Conservation (phyloP, 2,888 invertebrate genomes). For the Argyra leucocephala region DNA sequence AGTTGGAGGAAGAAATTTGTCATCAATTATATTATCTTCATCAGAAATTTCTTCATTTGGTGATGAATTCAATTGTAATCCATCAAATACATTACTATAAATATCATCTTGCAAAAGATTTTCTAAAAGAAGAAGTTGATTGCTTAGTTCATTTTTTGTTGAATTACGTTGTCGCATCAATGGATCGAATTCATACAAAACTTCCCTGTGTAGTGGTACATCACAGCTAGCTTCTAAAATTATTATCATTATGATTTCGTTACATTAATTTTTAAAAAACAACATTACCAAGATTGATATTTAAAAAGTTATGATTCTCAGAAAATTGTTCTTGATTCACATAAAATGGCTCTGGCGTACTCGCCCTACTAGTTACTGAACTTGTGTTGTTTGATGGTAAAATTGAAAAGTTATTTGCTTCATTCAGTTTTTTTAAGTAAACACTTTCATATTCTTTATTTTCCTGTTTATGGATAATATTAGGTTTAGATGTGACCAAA, state of each 20-base stretch:
- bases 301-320: background rate
- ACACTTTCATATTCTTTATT: background rate
- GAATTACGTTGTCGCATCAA: conserved; percentile 35
- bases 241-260: no score
- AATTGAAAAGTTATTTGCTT: background rate
- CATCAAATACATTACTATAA: conserved; percentile 43
- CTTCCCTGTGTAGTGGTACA: conserved; percentile 32
- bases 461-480: no score
- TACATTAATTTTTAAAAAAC: no score
- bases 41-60: background rate
- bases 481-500: no score
- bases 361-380: background rate
- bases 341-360: conserved; percentile 38
- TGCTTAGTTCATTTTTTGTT: conserved; percentile 44
- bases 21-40: background rate
- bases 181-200: conserved; percentile 68
- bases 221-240: background rate
- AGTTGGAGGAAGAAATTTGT: conserved; percentile 16
- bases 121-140: conserved; percentile 55
- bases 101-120: conserved; percentile 60
- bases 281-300: background rate
- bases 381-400: background rate
- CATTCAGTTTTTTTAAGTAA: background rate
- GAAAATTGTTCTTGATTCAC: conserved; percentile 34
- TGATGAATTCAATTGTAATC: background rate